Evolutionary conservation across 2,113 vertebrate genomes (phyloP), one percentile per base, ranked within the genome.

Genomic region (Oxyruncus cristatus): DNA sequence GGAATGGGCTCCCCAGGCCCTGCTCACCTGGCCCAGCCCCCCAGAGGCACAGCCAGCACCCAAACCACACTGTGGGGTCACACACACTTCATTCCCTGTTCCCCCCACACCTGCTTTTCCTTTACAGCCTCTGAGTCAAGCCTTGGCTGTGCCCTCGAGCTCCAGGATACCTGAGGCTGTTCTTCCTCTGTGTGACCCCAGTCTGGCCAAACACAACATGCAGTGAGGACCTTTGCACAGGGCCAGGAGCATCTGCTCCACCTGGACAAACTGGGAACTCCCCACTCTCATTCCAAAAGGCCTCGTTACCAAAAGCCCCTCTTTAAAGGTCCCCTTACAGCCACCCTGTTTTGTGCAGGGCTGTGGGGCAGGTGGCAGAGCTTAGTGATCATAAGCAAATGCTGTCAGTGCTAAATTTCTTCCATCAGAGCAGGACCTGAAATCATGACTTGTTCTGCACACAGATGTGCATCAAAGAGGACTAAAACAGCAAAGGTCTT

Each of bases 261-360:
- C 24, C n/a, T 26, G 65, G 59, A 52, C 33, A 22, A 67, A 6
- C 8, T 28, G 14, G 2, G 39, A 80, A 24, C 10, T 11, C 35
- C 17, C 23, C 32, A 14, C 46, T 47, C n/a, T 11, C 4, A 1
- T 41, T 49, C 58, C 52, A 56, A 26, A 53, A 72, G 11, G 26
- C 20, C 52, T 33, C 32, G 8, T 8, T 8, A 20, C 46, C 46
- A 70, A 52, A 42, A 8, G 9, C 33, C 23, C 2, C 19, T 42
- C 15, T 63, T 67, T 10, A 53, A 33, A 62, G 26, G 5, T 4
- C 72, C 41, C 39, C 16, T 41, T 4, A 3, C 5, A 44, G 35
- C 13, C 20, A 30, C 27, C 6, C 37, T 1, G 2, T 7, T n/a
- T 8, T 33, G 44, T 26, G 26, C 49, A 9, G 2, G 13, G 3